These are phyloP conservation scores for Caretta caretta DNA, from an alignment of 2,113 vertebrate species.

Conservation along the genomic window DNA sequence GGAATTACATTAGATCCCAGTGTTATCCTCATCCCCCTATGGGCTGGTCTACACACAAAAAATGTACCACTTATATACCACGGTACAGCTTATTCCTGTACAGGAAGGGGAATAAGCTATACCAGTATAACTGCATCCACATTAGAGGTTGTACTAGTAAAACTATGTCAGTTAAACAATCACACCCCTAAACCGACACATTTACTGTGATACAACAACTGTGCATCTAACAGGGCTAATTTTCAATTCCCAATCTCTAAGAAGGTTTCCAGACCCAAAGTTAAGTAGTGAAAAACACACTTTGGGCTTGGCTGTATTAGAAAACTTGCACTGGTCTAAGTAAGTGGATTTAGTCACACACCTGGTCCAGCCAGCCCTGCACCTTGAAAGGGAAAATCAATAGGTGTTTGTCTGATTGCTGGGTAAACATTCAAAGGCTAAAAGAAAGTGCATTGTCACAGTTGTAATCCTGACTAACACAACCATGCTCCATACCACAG, in stretches of 20 bases:
- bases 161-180: rapidly evolving
- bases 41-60: not conserved
- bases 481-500: not conserved
- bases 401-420: not conserved
- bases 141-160: too few species aligned
- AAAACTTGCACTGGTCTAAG: not conserved
- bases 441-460: not conserved
- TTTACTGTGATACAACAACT: not conserved
- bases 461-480: not conserved
- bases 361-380: rapidly evolving
- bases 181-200: not conserved
- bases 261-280: not conserved
- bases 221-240: not conserved
- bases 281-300: not conserved
- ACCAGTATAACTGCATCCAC: not conserved
- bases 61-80: not conserved
- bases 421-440: not conserved
- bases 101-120: not conserved
- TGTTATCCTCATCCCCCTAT: not conserved
- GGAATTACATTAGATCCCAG: not conserved
- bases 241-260: conserved; percentile 19
- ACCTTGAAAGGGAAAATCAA: not conserved
- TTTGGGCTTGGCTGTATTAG: conserved; percentile 11
- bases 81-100: rapidly evolving
- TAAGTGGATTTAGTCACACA: not conserved